phyloP scores from a whole-genome alignment of 2,797 vertebrate species.

The Falco cherrug region DNA sequence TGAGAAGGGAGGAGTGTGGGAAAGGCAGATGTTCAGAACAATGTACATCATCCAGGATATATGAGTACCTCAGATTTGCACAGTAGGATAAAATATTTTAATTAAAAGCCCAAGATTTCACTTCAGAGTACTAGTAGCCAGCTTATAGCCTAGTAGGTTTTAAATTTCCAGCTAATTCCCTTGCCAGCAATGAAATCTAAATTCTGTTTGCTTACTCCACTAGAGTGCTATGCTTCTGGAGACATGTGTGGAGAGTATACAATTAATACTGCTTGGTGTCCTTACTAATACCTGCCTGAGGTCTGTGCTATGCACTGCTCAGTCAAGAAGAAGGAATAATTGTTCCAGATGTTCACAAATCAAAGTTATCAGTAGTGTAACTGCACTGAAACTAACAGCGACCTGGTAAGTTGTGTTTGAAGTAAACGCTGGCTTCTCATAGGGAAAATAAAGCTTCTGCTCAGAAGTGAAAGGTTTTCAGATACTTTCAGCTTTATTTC shows the following conservation, averaged over 20 bases:
- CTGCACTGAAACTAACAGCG: background rate
- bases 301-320: background rate
- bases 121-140: background rate
- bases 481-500: background rate
- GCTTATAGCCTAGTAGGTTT: background rate
- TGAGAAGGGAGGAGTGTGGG: background rate
- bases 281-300: background rate
- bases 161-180: background rate
- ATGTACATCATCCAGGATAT: background rate
- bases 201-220: background rate
- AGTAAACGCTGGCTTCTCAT: background rate
- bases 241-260: background rate
- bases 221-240: background rate
- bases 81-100: background rate
- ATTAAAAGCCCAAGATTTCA: background rate
- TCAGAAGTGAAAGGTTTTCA: background rate
- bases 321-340: background rate
- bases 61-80: background rate
- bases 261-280: background rate
- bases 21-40: background rate
- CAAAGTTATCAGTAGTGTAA: background rate
- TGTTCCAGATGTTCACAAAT: background rate
- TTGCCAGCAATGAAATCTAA: background rate
- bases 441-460: background rate
- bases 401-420: background rate